These are phyloP conservation scores for Aptenodytes patagonicus DNA, from an alignment of 2,113 vertebrate species.

Conservation along the genomic window DNA sequence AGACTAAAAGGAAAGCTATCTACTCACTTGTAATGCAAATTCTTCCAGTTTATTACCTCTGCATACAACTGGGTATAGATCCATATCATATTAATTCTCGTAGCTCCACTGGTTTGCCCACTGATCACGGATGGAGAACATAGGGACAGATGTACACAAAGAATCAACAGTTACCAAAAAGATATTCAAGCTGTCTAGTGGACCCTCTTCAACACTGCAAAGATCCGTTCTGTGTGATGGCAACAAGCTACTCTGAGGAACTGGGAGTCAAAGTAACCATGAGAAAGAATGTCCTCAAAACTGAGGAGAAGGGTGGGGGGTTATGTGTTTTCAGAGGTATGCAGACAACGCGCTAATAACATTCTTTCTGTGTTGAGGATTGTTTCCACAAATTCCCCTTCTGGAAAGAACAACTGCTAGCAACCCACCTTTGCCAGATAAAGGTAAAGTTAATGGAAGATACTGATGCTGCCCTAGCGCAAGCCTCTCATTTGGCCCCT, in stretches of 20 bases:
- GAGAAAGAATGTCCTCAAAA: neutral
- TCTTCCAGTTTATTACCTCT: neutral
- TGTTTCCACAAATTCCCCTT: neutral
- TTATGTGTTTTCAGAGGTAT: neutral
- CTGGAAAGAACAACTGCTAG: neutral
- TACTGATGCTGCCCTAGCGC: neutral
- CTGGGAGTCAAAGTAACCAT: neutral
- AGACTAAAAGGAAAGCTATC: constrained; percentile 6
- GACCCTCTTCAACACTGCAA: neutral
- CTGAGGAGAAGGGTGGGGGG: neutral
- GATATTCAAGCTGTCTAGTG: neutral
- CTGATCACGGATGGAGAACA: neutral
- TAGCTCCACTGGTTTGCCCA: neutral
- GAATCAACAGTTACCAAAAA: neutral
- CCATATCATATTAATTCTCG: neutral
- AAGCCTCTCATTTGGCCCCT: neutral
- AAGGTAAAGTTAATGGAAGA: neutral
- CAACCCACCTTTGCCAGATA: neutral
- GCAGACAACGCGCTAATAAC: neutral
- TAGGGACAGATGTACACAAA: neutral
- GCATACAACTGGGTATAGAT: neutral
- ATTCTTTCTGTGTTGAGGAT: neutral
- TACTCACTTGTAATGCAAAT: neutral
- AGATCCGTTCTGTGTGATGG: neutral
- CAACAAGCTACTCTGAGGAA: neutral